A percentile compares a stretch with the other conserved stretches of the same genome.
Evolutionary conservation across 1,140 invertebrate genomes (phyloP).

Genomic region (Drosophila sproati): DNA sequence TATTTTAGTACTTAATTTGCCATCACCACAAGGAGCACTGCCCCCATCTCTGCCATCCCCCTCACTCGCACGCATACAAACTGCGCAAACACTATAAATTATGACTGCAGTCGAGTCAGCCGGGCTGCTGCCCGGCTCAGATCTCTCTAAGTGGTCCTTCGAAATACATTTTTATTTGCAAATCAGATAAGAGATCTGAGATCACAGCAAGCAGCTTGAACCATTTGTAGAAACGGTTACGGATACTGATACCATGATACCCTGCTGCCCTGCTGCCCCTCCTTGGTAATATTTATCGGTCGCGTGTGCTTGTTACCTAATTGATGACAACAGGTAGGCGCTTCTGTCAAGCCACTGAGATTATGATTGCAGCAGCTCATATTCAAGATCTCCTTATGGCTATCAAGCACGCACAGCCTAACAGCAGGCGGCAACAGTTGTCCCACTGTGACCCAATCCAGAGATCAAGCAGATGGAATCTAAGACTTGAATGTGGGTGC

Average conservation of each 20-base stretch:
- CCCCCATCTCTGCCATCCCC: neutral
- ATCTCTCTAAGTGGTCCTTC: constrained; percentile 19
- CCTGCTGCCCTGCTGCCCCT: neutral
- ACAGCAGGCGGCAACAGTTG: constrained; percentile 53
- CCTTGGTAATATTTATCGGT: constrained; percentile 75
- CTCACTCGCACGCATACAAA: constrained; percentile 21
- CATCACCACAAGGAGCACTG: constrained; percentile 47
- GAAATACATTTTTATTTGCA: constrained; percentile 77
- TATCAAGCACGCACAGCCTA: constrained; percentile 55
- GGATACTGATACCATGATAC: constrained; percentile 26
- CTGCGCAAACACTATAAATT: constrained; percentile 59
- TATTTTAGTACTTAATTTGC: constrained; percentile 80
- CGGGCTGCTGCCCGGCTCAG: neutral
- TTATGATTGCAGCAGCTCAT: constrained; percentile 40
- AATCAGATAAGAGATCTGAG: constrained; percentile 74
- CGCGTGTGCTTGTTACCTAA: constrained; percentile 84
- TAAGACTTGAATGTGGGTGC: neutral
- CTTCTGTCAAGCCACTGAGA: constrained; percentile 69
- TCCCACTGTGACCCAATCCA: constrained; percentile 9
- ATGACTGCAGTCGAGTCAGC: constrained; percentile 54
- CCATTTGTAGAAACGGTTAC: constrained; percentile 45
- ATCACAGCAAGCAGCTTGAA: constrained; percentile 39
- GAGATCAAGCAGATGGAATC: constrained; percentile 1
- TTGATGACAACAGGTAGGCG: constrained; percentile 84
- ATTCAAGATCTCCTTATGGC: constrained; percentile 57